Evolutionary conservation across 2,113 vertebrate genomes (phyloP), one percentile per base, ranked within the genome.

Genomic region (Cyphomyrus discorhynchus): DNA sequence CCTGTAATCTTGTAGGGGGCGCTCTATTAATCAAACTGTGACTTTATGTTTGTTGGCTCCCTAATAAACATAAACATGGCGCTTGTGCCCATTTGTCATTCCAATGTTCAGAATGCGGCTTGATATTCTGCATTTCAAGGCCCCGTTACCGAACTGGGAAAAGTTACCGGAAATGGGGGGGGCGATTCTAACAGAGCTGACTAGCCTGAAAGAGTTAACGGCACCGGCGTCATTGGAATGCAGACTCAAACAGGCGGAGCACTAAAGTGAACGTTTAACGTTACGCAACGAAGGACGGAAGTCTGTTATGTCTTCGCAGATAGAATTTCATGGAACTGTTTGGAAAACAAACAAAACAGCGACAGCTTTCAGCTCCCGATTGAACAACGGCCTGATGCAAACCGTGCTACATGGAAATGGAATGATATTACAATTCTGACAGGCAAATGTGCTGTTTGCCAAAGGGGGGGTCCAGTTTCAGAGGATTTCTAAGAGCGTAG

Each of bases 281-380:
- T 89, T 85, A 56, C 53, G 39, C 89, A 62, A 62, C 15, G 39
- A 84, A 35, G 52, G 77, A 47, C 21, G 24, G 31, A 62, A 58
- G 53, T 53, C 66, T 80, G 66, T 80, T 50, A 62, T 13, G 52
- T 89, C 10, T 31, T 84, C 27, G n/a, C 7, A 15, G 77, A 31
- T 47, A 46, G 39, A 46, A 84, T 58, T 89, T 89, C 53, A 62
- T 83, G 19, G 89, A 52, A 53, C 77, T 83, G 80, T 84, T 89
- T 89, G 39, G 39, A 89, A 89, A 89, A 89, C 39, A 47, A 89
- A 89, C 35, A 50, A 84, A 10, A 21, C 35, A 11, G 52, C 77
- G 11, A n/a, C 4, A 8, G 7, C 15, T 56, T 35, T 56, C 87
- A 39, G 49, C n/a, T 47, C 62, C 62, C 42, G 15, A 15, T 31